These are phyloP conservation scores for Hypercompe scribonia DNA, from an alignment of 2,888 invertebrate species.

Conservation along the genomic window DNA sequence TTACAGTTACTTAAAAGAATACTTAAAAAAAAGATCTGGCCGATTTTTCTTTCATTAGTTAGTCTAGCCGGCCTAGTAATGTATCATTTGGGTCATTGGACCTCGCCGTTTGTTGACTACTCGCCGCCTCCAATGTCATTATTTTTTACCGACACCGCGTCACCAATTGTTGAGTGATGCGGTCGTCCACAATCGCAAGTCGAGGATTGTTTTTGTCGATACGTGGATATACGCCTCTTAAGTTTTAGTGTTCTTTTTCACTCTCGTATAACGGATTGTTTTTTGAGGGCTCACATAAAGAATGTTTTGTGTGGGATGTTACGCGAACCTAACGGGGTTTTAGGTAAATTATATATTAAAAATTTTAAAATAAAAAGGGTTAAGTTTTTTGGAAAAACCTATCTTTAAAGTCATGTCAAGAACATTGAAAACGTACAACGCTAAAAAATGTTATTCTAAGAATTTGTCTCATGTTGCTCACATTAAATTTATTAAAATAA, in stretches of 20 bases:
- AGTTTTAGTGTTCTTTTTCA: constrained; percentile 55
- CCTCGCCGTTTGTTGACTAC: constrained; percentile 79
- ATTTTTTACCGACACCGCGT: constrained; percentile 75
- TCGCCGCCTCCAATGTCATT: constrained; percentile 71
- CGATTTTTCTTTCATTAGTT: constrained; percentile 82
- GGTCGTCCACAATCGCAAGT: constrained; percentile 65
- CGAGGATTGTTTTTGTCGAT: constrained; percentile 56
- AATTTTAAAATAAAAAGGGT: background rate
- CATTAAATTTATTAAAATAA: too few relatives aligned
- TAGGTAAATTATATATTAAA: constrained; percentile 23
- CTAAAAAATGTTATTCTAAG: background rate
- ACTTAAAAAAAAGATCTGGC: constrained; percentile 53
- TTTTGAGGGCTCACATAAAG: constrained; percentile 55
- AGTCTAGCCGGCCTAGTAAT: constrained; percentile 78
- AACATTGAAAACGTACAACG: background rate
- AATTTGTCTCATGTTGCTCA: too few relatives aligned
- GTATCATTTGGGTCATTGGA: constrained; percentile 85
- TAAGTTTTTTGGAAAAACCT: background rate
- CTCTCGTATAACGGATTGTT: constrained; percentile 57
- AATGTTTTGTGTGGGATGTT: constrained; percentile 58
- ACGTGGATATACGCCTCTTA: constrained; percentile 47
- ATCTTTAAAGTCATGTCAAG: background rate
- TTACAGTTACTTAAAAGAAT: constrained; percentile 23
- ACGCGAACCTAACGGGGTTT: constrained; percentile 58
- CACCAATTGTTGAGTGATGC: constrained; percentile 71